phyloP scores from a whole-genome alignment of 2,113 vertebrate genomes.

The Noturus placidus region DNA sequence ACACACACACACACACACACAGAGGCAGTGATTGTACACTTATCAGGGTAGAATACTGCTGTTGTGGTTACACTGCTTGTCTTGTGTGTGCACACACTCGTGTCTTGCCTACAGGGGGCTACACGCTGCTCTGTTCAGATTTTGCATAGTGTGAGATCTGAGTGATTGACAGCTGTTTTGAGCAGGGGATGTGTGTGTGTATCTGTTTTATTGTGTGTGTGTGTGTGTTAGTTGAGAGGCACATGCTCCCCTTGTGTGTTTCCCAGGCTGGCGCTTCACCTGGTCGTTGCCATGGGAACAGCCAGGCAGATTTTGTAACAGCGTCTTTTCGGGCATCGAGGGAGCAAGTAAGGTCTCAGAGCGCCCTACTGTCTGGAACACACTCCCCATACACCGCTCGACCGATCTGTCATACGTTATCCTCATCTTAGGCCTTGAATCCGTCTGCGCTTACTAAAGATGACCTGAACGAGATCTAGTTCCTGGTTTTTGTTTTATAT shows the following conservation, averaged over 20 bases:
- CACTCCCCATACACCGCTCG: background rate
- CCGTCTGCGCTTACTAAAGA: background rate
- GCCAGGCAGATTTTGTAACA: constrained; percentile 76
- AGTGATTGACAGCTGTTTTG: constrained; percentile 6
- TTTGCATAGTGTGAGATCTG: background rate
- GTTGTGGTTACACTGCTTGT: background rate
- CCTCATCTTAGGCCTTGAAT: constrained; percentile 4
- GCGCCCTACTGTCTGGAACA: constrained; percentile 27
- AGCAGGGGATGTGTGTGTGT: background rate
- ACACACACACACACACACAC: background rate
- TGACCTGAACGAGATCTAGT: background rate
- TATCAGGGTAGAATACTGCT: background rate
- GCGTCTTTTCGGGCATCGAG: constrained; percentile 63
- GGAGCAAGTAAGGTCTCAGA: constrained; percentile 61
- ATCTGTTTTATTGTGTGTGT: constrained; percentile 48
- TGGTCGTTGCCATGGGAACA: constrained; percentile 81
- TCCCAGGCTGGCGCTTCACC: constrained; percentile 73
- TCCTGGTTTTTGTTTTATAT: background rate
- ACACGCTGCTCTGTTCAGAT: background rate
- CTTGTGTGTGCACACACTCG: background rate
- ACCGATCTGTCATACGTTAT: background rate
- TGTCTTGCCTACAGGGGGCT: constrained; percentile 15
- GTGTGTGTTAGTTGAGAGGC: constrained; percentile 65
- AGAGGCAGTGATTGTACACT: constrained; percentile 1
- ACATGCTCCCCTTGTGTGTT: constrained; percentile 64